Evolutionary conservation across 2,797 vertebrate genomes (phyloP).

Genomic region (Bryconaethiops microstoma): DNA sequence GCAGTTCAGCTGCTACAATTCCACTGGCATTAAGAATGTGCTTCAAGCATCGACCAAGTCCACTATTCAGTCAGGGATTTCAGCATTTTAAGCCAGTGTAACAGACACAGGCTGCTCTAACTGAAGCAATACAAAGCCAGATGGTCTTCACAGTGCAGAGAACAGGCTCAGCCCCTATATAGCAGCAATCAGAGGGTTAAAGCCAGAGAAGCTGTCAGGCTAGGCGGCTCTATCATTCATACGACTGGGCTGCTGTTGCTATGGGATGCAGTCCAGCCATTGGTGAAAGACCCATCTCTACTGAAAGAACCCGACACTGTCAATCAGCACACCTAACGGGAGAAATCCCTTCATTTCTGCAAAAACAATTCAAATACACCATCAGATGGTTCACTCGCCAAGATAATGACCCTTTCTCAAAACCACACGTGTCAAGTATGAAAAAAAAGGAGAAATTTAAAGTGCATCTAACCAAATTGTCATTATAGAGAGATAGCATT

Average conservation of each 20-base stretch:
- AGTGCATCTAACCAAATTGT: no score
- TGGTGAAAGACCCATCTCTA: constrained; percentile 55
- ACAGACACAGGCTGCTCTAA: not conserved
- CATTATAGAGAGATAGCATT: no score
- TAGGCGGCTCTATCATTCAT: constrained; percentile 76
- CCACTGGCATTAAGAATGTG: not conserved
- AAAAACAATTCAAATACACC: constrained; percentile 41
- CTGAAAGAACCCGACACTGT: constrained; percentile 47
- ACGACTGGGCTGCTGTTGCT: constrained; percentile 79
- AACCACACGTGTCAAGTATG: no score
- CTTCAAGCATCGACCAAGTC: not conserved
- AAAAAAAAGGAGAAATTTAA: no score
- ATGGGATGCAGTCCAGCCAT: constrained; percentile 78
- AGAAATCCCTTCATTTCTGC: constrained; percentile 58
- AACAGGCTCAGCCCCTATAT: constrained; percentile 42
- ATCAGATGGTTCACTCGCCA: not conserved
- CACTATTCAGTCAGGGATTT: constrained; percentile 10
- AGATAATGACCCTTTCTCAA: not conserved
- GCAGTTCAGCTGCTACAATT: not conserved
- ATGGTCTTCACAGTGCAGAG: constrained; percentile 25
- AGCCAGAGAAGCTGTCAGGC: constrained; percentile 68
- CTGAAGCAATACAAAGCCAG: constrained; percentile 27
- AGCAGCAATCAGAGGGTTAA: constrained; percentile 72
- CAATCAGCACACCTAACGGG: constrained; percentile 62
- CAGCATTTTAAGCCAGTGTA: not conserved